phyloP scores from a whole-genome alignment of 2,888 invertebrate genomes.

The Diachrysia chrysitis region DNA sequence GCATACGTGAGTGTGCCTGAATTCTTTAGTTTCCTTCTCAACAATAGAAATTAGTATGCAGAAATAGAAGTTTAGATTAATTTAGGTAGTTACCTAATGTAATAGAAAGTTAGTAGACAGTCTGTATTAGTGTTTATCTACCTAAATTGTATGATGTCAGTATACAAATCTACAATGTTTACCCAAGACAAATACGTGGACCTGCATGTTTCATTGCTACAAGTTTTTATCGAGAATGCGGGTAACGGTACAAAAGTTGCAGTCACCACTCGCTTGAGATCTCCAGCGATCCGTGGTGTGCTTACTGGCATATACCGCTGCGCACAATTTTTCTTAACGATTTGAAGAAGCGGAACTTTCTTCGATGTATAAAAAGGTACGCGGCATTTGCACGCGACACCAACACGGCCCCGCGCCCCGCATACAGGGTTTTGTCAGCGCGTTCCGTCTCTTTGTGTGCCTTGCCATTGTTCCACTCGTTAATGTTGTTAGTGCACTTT shows the following conservation, averaged over 20 bases:
- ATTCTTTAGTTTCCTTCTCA: not conserved
- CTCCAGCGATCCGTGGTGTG: conserved; percentile 17
- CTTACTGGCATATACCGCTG: conserved; percentile 30
- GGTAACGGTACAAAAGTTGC: conserved; percentile 52
- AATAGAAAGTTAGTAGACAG: conserved; percentile 6
- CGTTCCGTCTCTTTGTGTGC: conserved; percentile 82
- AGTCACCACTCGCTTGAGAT: conserved; percentile 40
- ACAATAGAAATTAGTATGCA: not conserved
- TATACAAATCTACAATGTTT: conserved; percentile 25
- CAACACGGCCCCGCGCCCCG: conserved; percentile 51
- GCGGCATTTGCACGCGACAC: conserved; percentile 39
- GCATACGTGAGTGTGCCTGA: conserved; percentile 1
- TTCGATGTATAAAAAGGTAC: conserved; percentile 51
- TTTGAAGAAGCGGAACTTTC: conserved; percentile 46
- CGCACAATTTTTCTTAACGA: conserved; percentile 38
- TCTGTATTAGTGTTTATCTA: not conserved
- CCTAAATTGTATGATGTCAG: conserved; percentile 12
- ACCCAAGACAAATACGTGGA: conserved; percentile 34
- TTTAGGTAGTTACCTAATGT: not conserved
- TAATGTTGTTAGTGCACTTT: conserved; percentile 89
- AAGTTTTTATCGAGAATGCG: conserved; percentile 56
- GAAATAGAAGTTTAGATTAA: not conserved
- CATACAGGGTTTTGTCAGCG: conserved; percentile 73
- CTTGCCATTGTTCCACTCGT: conserved; percentile 84
- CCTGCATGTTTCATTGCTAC: conserved; percentile 43